Base-by-base conservation (phyloP, 2,113 vertebrate genomes). In the Indri indri region DNA sequence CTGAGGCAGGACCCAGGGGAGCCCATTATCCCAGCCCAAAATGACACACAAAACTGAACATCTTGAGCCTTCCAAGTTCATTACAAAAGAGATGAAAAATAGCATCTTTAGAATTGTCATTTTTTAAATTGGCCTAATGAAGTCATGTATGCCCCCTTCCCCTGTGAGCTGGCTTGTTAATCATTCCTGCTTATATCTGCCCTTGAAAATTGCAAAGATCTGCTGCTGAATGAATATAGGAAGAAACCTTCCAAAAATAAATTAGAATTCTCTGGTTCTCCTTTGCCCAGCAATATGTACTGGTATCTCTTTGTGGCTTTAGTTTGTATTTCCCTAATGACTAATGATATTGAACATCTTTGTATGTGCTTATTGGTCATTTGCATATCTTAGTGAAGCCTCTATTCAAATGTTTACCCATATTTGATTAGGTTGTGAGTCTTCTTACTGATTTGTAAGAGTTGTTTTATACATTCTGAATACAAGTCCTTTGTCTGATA, bases 121-220 rank as follows among this genome's bases (percentile, higher is more conserved):
- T 98, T 98, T 98, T 97, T 90, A 97, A 98, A 97, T 32, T 83
- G 80, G 66, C 85, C 68, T 97, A 96, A 95, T 98, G 97, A 98
- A 96, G 97, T 63, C 57, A 96, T 97, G 70, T 66, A 91, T 50
- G 13, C 17, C 27, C 59, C 47, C 40, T 32, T 27, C 45, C 89
- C 52, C 85, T 91, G n/a, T 42, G 34, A 96, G n/a, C 83, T 92
- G 57, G 16, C 10, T 89, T 40, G 8, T 71, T 98, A 97, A 95
- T 96, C 54, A 73, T 86, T 59, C 12, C 82, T 95, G 68, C 59
- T 97, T 96, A 70, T 52, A 97, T 61, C 91, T 96, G 89, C 81
- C 96, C 96, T 97, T 57, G 5, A 74, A 96, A 96, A 65, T 82
- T 77, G 80, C 74, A 71, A 98, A 90, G 61, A 95, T 17, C 37